Conservation (phyloP, 2,797 vertebrate species). For the Lophura swinhoii region DNA sequence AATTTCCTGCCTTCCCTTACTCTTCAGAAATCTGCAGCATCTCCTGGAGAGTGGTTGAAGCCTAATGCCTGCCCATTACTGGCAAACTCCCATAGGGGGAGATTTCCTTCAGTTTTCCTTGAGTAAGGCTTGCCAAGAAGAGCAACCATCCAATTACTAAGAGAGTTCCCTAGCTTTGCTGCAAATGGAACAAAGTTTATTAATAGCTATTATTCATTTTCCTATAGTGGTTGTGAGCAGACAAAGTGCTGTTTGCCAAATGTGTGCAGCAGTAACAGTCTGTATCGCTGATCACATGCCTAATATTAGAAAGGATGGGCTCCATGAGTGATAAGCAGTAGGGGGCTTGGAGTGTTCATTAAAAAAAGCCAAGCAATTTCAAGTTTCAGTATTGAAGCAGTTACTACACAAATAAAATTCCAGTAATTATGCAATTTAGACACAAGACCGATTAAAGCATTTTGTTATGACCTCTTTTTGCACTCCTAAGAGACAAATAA, state of each 20-base stretch:
- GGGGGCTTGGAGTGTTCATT: background rate
- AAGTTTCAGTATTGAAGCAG: background rate
- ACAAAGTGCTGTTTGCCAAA: background rate
- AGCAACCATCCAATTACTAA: background rate
- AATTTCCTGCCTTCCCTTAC: constrained; percentile 15
- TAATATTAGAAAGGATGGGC: background rate
- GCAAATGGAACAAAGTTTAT: constrained; percentile 41
- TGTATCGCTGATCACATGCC: background rate
- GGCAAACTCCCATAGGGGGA: background rate
- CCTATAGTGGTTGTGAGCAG: background rate
- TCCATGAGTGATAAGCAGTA: background rate
- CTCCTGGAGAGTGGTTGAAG: background rate
- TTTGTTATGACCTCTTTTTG: constrained; percentile 21
- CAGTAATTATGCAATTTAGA: constrained; percentile 26
- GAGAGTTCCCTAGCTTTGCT: background rate
- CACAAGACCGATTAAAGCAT: background rate
- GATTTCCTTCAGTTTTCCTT: background rate
- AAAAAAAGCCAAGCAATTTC: background rate
- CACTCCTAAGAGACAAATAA: background rate
- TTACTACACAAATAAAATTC: background rate
- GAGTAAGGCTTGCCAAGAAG: background rate
- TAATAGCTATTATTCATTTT: constrained; percentile 49
- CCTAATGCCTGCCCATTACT: background rate
- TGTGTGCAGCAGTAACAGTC: background rate
- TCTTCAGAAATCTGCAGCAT: constrained; percentile 19